Percentiles rank a stretch among this genome's conserved stretches.
These are phyloP conservation scores for Myocastor coypus DNA, from an alignment of 2,113 vertebrate species.

Conservation along the genomic window DNA sequence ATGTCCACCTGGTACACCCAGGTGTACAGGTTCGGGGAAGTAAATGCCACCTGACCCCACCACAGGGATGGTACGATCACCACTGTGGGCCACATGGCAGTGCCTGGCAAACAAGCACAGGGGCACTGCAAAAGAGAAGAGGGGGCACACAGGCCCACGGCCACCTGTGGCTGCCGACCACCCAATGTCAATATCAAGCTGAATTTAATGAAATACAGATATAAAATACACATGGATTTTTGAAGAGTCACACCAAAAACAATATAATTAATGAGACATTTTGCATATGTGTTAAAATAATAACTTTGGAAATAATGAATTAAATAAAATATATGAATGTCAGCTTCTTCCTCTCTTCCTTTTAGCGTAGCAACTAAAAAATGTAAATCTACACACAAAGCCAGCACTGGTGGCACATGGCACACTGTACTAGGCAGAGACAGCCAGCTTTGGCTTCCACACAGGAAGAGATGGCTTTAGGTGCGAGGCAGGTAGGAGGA, in stretches of 20 bases:
- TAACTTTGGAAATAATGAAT: neutral
- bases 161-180: fast-evolving
- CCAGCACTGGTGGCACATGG: neutral
- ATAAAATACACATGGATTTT: neutral
- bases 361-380: neutral
- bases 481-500: fast-evolving
- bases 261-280: neutral
- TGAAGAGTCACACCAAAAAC: neutral
- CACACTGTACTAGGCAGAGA: neutral
- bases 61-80: fast-evolving
- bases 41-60: neutral
- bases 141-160: neutral
- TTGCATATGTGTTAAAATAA: neutral
- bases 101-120: neutral
- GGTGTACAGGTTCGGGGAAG: neutral
- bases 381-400: neutral
- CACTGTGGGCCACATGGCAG: fast-evolving
- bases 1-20: fast-evolving
- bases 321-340: neutral
- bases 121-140: neutral
- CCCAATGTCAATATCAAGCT: neutral
- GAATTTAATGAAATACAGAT: neutral
- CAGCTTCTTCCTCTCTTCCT: neutral
- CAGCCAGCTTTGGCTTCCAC: neutral
- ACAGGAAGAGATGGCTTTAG: neutral